Conservation (phyloP, 1,140 invertebrate species). For the Drosophila mauritiana region DNA sequence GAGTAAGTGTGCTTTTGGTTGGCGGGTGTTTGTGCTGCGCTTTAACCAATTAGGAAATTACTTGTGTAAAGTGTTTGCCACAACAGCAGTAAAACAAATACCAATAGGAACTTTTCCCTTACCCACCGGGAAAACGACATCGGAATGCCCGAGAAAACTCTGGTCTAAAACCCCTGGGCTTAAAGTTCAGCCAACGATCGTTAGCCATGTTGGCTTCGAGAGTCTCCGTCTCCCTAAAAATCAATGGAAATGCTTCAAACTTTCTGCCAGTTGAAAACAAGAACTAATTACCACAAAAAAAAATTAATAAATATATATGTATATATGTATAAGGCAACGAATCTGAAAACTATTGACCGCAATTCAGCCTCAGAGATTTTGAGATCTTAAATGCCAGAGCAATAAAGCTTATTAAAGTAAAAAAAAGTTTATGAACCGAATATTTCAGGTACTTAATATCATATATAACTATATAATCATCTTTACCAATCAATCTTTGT, state of each 20-base stretch:
- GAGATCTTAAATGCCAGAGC: background rate
- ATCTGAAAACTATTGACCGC: slow-evolving; percentile 14
- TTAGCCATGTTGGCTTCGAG: slow-evolving; percentile 24
- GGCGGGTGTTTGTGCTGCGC: slow-evolving; percentile 26
- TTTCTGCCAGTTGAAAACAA: slow-evolving; percentile 20
- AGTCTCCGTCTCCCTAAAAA: slow-evolving; percentile 19
- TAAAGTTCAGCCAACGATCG: slow-evolving; percentile 34
- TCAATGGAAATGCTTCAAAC: slow-evolving; percentile 46
- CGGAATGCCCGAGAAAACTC: background rate
- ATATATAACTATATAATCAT: background rate
- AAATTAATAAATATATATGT: background rate
- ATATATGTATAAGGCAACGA: background rate
- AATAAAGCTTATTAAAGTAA: slow-evolving; percentile 2
- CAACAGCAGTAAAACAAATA: slow-evolving; percentile 29
- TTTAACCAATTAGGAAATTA: slow-evolving; percentile 77
- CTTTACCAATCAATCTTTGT: too few relatives aligned
- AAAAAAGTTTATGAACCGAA: slow-evolving; percentile 26
- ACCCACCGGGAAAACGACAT: slow-evolving; percentile 12
- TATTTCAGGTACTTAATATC: slow-evolving; percentile 24
- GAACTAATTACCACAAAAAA: background rate
- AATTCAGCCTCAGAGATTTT: background rate
- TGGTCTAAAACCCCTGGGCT: slow-evolving; percentile 11
- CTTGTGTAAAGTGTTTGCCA: slow-evolving; percentile 60
- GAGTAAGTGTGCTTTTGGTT: slow-evolving; percentile 25
- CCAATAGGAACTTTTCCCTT: slow-evolving; percentile 37